Evolutionary conservation across 2,888 invertebrate species (phyloP), one percentile per base, ranked within the genome.

Genomic region (Drosophila nr. fundita): DNA sequence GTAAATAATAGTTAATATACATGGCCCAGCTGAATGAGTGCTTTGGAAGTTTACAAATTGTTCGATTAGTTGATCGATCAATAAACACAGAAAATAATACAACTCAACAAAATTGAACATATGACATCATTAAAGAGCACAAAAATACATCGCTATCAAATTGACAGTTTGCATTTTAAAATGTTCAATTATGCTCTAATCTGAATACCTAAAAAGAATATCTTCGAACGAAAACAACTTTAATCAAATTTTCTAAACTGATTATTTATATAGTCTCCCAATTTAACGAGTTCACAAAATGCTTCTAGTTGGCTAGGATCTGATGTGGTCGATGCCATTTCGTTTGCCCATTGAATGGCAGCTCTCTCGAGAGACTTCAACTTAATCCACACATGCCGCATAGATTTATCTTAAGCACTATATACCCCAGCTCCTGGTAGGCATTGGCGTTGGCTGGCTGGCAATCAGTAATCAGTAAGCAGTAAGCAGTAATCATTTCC

Each of bases 391-490:
- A 45, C 42, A 53, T 69, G 49, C 49, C 54, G 71, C 70, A 61
- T 61, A 38, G 64, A 65, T 53, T 67, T 55, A 64, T 65, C 74
- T 62, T 36, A 38, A 54, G 36, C 21, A 50, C 40, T 15, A 13
- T 18, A 11, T 21, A 18, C 15, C 15, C 45, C 5, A 24, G 8
- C 21, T 18, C 21, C 32, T 27, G 8, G 27, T 27, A 38, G 53
- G 8, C 40, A 27, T 15, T 48, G 48, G 8, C 36, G 21, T 15
- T 40, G 60, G 67, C 55, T 73, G 55, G 38, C 27, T 29, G 57
- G 61, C 65, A 66, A 76, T 78, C 71, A 54, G 83, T 68, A 60
- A 76, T 77, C 71, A 60, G 83, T 88, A 82, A 83, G 82, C 88
- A 72, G 80, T 74, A 72, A 72, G 55, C 73, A 70, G 73, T 80